Evolutionary conservation across 2,888 invertebrate genomes (phyloP).

Genomic region (Macrosiphum euphorbiae): DNA sequence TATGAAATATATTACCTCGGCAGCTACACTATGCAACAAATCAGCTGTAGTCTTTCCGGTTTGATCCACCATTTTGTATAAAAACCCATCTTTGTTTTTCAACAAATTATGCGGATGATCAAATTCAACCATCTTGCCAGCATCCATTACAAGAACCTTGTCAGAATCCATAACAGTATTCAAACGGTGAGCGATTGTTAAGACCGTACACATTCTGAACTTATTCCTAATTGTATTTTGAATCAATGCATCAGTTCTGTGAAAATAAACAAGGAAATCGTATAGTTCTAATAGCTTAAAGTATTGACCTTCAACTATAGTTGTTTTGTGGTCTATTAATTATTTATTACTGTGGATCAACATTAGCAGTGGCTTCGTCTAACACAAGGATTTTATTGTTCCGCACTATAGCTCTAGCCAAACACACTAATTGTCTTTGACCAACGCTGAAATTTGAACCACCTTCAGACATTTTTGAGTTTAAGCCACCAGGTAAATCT

Average conservation of each 20-base stretch:
- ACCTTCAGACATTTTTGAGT: constrained; percentile 82
- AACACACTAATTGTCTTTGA: constrained; percentile 89
- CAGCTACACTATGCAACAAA: constrained; percentile 72
- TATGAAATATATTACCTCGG: constrained; percentile 68
- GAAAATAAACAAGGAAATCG: constrained; percentile 7
- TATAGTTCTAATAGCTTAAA: neutral
- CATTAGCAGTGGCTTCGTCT: constrained; percentile 95
- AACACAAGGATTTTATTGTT: constrained; percentile 87
- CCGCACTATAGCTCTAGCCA: constrained; percentile 88
- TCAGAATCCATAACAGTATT: constrained; percentile 95
- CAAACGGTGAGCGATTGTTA: constrained; percentile 92
- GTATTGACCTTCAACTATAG: neutral
- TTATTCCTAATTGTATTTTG: constrained; percentile 85
- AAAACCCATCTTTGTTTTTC: constrained; percentile 75
- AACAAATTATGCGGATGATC: constrained; percentile 79
- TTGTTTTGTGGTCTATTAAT: constrained; percentile 66
- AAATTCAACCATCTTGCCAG: constrained; percentile 82
- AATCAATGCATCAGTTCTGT: constrained; percentile 85
- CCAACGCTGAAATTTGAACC: constrained; percentile 90
- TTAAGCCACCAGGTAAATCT: constrained; percentile 75
- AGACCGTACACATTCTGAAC: constrained; percentile 87
- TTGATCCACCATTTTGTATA: constrained; percentile 80
- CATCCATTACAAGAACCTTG: constrained; percentile 88
- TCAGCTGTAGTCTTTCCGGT: constrained; percentile 76
- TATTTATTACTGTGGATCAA: constrained; percentile 81